These are phyloP conservation scores for Meriones psammophilus DNA, from an alignment of 2,797 vertebrate species.

Conservation along the genomic window DNA sequence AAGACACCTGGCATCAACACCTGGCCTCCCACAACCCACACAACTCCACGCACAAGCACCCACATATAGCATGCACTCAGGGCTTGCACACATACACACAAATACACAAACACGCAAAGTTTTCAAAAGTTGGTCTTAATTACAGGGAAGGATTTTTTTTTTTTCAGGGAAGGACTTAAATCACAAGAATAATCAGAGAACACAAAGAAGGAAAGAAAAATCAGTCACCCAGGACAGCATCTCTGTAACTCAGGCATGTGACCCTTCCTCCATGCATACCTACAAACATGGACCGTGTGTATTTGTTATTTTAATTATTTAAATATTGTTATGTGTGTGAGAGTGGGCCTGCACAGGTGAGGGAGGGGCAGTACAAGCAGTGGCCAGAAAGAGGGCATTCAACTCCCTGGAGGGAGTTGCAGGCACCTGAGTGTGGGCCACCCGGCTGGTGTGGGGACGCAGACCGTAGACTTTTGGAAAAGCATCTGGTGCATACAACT, in stretches of 20 bases:
- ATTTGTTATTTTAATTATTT: neutral
- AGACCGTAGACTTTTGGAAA: neutral
- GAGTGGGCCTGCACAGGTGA: neutral
- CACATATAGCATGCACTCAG: neutral
- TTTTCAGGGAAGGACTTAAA: constrained; percentile 5
- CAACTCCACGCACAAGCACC: neutral
- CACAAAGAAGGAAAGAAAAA: neutral
- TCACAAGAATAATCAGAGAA: constrained; percentile 36
- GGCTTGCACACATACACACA: neutral
- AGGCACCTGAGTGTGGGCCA: neutral
- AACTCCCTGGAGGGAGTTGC: neutral
- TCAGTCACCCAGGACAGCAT: neutral
- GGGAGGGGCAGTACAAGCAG: no score
- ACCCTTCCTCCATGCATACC: neutral
- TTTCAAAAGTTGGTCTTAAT: neutral
- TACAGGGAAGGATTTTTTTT: neutral
- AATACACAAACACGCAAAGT: neutral
- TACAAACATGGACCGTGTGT: neutral
- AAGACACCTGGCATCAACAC: neutral
- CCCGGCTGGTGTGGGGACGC: no score
- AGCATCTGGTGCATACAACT: neutral
- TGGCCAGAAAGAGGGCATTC: neutral
- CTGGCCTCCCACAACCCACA: neutral
- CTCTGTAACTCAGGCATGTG: constrained; percentile 13
- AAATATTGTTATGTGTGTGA: neutral